Base-by-base conservation (phyloP, 2,113 vertebrate genomes). In the Pteronura brasiliensis region DNA sequence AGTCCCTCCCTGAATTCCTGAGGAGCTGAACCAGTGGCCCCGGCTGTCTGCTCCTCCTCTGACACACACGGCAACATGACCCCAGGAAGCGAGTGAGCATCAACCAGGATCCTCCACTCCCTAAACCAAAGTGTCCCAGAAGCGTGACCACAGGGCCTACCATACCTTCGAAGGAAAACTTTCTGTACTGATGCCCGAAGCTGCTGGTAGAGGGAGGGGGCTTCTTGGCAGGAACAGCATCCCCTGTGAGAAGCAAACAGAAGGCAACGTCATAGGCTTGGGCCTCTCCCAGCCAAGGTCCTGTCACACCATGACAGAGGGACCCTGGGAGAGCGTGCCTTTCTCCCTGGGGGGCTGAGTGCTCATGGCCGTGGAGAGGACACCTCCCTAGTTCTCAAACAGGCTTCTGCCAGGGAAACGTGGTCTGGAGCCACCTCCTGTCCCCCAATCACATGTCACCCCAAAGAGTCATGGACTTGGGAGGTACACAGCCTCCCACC, bases 121-220 rank as follows among this genome's bases (percentile, higher is more conserved):
- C 18, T 57, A 61, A 12, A n/a, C 36, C 15, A 9, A 13, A 52
- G 57, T 3, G 12, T 11, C 47, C 87, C 63, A 69, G 77, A 31
- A 25, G 52, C 20, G 2, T 21, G 59, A 39, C 39, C 0, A 2
- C 3, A 34, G 25, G 61, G n/a, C 29, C 44, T n/a, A 10, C 0
- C 97, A 98, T 98, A 99, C 99, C 99, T 93, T 98, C 98, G 89
- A 99, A 99, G 90, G 98, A 99, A 92, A 99, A 99, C 96, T 98
- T 99, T 98, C 98, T 99, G 97, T 99, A 97, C 71, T 85, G 98
- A 20, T 92, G 98, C 0, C 90, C 88, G 15, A 95, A 61, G 69
- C 97, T 97, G 18, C 98, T 79, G 4, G 98, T 97, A 34, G 98
- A 96, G 3, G 98, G 95, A 63, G 96, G 93, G 0, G 96, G 96